A percentile compares a stretch with the other conserved stretches of the same genome.
These are phyloP conservation scores for Halichoeres trimaculatus DNA, from an alignment of 2,113 vertebrate species.

Conservation along the genomic window DNA sequence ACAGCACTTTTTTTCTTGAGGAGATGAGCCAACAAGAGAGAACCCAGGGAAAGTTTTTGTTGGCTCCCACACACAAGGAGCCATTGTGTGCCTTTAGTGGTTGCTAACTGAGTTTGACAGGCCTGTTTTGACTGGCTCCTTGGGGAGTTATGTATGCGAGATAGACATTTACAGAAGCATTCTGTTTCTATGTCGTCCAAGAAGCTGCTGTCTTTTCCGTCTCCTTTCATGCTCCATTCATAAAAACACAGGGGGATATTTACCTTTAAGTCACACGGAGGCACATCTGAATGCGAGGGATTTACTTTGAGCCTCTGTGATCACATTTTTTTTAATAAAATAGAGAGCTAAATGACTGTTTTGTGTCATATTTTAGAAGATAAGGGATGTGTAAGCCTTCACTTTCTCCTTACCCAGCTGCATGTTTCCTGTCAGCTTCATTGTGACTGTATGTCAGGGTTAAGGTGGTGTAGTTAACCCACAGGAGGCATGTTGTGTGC, in stretches of 20 bases:
- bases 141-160: slow-evolving; percentile 77
- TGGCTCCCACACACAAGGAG: slow-evolving; percentile 61
- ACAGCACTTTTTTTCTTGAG: slow-evolving; percentile 35
- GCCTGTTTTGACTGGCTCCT: slow-evolving; percentile 68
- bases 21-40: slow-evolving; percentile 39
- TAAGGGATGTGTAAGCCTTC: not conserved
- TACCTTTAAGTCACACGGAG: slow-evolving; percentile 19
- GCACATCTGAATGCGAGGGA: not conserved
- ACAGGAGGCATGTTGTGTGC: slow-evolving; percentile 27
- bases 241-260: slow-evolving; percentile 36
- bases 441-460: not conserved
- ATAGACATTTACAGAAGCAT: slow-evolving; percentile 72
- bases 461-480: slow-evolving; percentile 23
- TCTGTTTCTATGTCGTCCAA: slow-evolving; percentile 65
- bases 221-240: slow-evolving; percentile 53
- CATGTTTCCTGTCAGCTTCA: slow-evolving; percentile 1
- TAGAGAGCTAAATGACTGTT: not conserved
- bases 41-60: slow-evolving; percentile 46
- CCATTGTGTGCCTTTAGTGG: slow-evolving; percentile 66
- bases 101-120: slow-evolving; percentile 70
- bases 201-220: slow-evolving; percentile 40
- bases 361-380: not conserved
- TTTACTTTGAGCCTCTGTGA: slow-evolving; percentile 1
- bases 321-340: not conserved
- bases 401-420: not conserved